Conservation (phyloP, 1,140 invertebrate species). For the Diabrotica undecimpunctata region DNA sequence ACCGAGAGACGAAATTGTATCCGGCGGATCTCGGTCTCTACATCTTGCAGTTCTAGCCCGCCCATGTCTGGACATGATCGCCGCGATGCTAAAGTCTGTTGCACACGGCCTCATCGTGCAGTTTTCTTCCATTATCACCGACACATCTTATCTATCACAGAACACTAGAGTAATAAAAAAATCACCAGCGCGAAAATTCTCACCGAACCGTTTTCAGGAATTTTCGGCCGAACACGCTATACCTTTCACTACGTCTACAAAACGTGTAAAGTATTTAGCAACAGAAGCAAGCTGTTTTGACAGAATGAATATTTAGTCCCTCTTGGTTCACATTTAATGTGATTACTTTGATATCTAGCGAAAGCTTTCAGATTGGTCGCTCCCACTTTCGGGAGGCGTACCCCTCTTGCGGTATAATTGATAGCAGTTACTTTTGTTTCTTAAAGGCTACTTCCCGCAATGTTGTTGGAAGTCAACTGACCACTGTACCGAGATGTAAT, state of each 20-base stretch:
- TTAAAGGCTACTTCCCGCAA: slow-evolving; percentile 23
- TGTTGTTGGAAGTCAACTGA: slow-evolving; percentile 37
- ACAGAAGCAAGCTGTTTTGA: slow-evolving; percentile 46
- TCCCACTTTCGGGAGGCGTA: slow-evolving; percentile 45
- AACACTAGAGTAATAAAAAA: slow-evolving; percentile 3
- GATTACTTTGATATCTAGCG: slow-evolving; percentile 43
- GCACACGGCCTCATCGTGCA: slow-evolving; percentile 64
- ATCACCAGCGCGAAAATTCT: background rate
- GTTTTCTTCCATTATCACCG: slow-evolving; percentile 52
- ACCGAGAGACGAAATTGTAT: slow-evolving; percentile 44
- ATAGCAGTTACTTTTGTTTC: slow-evolving; percentile 28
- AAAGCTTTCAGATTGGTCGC: slow-evolving; percentile 45
- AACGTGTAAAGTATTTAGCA: slow-evolving; percentile 23
- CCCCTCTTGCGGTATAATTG: slow-evolving; percentile 33
- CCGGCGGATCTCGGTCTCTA: slow-evolving; percentile 44
- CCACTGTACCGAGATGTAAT: slow-evolving; percentile 41
- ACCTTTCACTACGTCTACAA: slow-evolving; percentile 16
- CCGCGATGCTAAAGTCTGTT: slow-evolving; percentile 84
- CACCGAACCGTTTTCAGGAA: background rate
- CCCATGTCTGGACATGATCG: slow-evolving; percentile 73
- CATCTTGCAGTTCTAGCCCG: slow-evolving; percentile 51
- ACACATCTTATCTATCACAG: slow-evolving; percentile 17
- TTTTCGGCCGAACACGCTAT: background rate
- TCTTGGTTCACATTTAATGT: slow-evolving; percentile 43
- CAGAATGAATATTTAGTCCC: slow-evolving; percentile 48